A percentile compares a stretch with the other conserved stretches of the same genome.
Evolutionary conservation across 1,140 invertebrate genomes (phyloP).

Genomic region (Antheraea mylitta): DNA sequence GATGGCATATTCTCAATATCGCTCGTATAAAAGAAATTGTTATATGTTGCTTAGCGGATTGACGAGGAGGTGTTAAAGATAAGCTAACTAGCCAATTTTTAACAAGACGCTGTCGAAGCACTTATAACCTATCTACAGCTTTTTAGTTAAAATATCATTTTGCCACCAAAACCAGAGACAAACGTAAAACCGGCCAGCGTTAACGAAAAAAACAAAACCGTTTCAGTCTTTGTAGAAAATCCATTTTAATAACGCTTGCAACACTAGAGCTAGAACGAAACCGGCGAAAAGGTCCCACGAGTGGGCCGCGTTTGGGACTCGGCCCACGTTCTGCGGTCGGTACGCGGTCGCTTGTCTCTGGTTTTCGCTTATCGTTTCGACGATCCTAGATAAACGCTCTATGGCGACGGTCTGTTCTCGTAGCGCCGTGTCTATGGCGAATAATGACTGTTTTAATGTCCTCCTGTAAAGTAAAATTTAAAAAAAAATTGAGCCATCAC

Average conservation of each 20-base stretch:
- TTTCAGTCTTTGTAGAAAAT: constrained; percentile 62
- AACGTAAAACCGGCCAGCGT: neutral
- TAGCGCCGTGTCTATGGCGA: constrained; percentile 52
- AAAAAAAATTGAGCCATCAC: no score
- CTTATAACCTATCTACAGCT: no score
- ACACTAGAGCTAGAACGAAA: constrained; percentile 57
- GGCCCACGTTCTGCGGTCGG: constrained; percentile 33
- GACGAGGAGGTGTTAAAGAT: no score
- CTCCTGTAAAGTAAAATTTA: constrained; percentile 41
- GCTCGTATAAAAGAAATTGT: no score
- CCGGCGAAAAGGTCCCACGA: constrained; percentile 62
- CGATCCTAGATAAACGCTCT: constrained; percentile 46
- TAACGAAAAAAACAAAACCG: neutral
- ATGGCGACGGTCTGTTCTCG: constrained; percentile 54
- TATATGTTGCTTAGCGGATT: no score
- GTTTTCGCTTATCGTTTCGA: constrained; percentile 41
- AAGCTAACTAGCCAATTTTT: no score
- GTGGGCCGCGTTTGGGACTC: constrained; percentile 32
- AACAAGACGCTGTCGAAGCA: no score
- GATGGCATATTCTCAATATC: no score
- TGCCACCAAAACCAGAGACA: neutral
- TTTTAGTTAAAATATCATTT: neutral
- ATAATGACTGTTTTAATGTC: constrained; percentile 56
- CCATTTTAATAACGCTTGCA: constrained; percentile 62
- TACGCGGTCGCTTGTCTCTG: constrained; percentile 31